Evolutionary conservation across 1,140 invertebrate genomes (phyloP).

Genomic region (Bombus balteatus): DNA sequence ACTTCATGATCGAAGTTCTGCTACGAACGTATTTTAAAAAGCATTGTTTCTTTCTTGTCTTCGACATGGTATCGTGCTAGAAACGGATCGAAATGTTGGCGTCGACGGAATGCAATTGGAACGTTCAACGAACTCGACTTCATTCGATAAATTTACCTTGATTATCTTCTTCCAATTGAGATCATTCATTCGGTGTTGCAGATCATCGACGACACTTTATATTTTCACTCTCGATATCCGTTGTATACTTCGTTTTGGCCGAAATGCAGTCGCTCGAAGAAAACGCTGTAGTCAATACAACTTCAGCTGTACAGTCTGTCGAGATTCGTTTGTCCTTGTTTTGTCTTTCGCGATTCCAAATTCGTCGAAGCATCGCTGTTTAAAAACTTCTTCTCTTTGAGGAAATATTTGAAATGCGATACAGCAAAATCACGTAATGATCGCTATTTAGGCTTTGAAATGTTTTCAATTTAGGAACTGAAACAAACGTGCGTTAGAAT

Average conservation of each 20-base stretch:
- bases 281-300: conserved; percentile 72
- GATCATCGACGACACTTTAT: neutral
- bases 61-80: conserved; percentile 34
- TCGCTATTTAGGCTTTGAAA: neutral
- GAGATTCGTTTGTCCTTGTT: conserved; percentile 61
- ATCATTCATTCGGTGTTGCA: neutral
- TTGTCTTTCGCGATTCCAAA: neutral
- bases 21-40: neutral
- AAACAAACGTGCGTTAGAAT: neutral
- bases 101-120: conserved; percentile 30
- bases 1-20: neutral
- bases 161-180: neutral
- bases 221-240: conserved; percentile 9
- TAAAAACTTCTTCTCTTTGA: neutral
- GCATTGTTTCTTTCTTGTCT: conserved; percentile 32
- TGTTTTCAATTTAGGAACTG: neutral
- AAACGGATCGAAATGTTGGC: conserved; percentile 18
- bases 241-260: conserved; percentile 34
- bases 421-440: no score
- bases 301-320: conserved; percentile 67
- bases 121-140: conserved; percentile 20
- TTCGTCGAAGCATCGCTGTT: neutral
- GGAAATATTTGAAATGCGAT: neutral
- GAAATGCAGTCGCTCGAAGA: conserved; percentile 46
- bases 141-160: neutral